Base-by-base conservation (phyloP, 2,888 invertebrate species). In the Mamestra brassicae region DNA sequence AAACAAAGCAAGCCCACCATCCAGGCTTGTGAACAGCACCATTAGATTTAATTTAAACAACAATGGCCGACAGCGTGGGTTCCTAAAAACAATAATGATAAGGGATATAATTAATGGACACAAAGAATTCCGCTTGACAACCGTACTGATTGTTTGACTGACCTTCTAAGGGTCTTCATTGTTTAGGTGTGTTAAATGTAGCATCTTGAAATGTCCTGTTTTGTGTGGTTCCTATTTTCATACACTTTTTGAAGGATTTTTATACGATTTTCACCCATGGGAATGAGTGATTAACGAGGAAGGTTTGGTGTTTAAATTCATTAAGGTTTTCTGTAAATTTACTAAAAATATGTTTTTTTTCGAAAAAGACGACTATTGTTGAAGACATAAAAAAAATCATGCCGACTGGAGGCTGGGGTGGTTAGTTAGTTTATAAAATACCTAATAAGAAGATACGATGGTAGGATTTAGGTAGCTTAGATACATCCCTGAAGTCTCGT, bases 51-150 rank as follows among this genome's bases (percentile, higher is more conserved):
- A 84, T 87, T 84, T 69, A 72, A 78, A 66, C 75, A 65, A 86
- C 86, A 82, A 83, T 71, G 73, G 75, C n/a, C 80, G 86, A 83
- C 86, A 80, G 69, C 58, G 71, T 57, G 66, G 61, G 71, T 66
- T 65, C 71, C 69, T 63, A 67, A 78, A 86, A 83, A 84, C 80
- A 88, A 84, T 85, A 81, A 83, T 78, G 78, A 84, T 84, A 85
- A 74, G 76, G 75, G 87, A 83, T 42, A 84, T 85, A 86, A 88
- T 88, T 87, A 86, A 88, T 88, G 83, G 80, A 62, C 76, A 77
- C 77, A 81, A 85, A 85, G 82, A 84, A 88, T 82, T 85, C 70
- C n/a, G 34, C 64, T 66, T 70, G 64, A 76, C 75, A 81, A 77
- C 71, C 70, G 71, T 73, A 63, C 45, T 58, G 26, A 26, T 26